Base-by-base conservation (phyloP, 2,797 vertebrate species). In the Acanthornis magna region DNA sequence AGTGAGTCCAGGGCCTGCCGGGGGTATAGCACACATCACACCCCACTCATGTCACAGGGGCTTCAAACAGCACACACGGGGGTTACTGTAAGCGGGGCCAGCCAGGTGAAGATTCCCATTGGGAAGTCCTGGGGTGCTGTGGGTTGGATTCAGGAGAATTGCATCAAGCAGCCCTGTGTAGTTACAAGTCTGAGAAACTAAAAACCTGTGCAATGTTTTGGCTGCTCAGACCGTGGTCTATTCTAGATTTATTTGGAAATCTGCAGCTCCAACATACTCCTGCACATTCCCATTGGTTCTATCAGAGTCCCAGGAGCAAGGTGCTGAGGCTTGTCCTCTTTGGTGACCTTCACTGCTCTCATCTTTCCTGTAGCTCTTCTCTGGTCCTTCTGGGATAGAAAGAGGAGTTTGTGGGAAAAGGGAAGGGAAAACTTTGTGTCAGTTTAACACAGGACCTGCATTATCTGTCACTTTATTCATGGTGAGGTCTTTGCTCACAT, bases 1-100 rank as follows among this genome's bases (percentile, higher is more conserved):
- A 97, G 99, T 99, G 95, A 98, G 99, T 95, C 48, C 65, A 22
- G 68, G 32, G 55, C 32, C 17, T 3, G 80, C 57, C 50, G 6
- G 53, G 43, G 34, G 13, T n/a, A 1, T 10, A 58, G 22, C 3
- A 7, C 21, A 3, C 26, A 0, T 12, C 15, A 5, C 38, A 4
- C 10, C 53, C 54, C 22, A 0, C 27, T 26, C 1, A 0, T 7
- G n/a, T 13, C 71, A 8, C 1, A 0, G 3, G 30, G 50, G 32
- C 38, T 47, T 38, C 55, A 26, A 7, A 5, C 43, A 19, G 9
- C 6, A 0, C 51, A 0, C 13, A 9, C 7, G 11, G n/a, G 60
- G 29, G 11, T 45, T 16, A 1, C 29, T 67, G 47, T 2, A 12
- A 38, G 38, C 38, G 38, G 38, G 38, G 38, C 38, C 55, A 20